Conservation (phyloP, 2,888 invertebrate genomes). For the Adineta ricciae region DNA sequence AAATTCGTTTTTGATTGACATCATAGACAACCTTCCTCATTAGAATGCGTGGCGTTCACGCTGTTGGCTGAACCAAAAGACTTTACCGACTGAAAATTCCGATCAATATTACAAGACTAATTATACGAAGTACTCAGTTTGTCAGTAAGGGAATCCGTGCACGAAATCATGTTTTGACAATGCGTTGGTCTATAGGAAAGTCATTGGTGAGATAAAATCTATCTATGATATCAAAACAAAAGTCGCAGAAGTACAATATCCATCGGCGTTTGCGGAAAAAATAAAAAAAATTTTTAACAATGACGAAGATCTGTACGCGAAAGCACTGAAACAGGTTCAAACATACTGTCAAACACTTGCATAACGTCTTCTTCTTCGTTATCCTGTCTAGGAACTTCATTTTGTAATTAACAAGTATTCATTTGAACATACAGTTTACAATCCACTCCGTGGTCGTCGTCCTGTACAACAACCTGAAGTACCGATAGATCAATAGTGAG, state of each 20-base stretch:
- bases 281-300: neutral
- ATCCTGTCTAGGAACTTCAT: neutral
- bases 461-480: neutral
- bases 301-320: neutral
- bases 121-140: neutral
- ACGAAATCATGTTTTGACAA: neutral
- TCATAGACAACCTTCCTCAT: neutral
- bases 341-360: neutral
- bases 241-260: neutral
- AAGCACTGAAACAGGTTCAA: neutral
- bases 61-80: neutral
- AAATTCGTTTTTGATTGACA: neutral
- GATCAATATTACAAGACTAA: neutral
- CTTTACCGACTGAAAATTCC: neutral
- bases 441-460: slow-evolving; percentile 1
- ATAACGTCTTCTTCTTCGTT: too few relatives aligned
- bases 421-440: slow-evolving; percentile 18
- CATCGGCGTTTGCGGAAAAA: neutral
- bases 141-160: neutral
- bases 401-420: neutral
- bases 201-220: neutral
- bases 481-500: neutral
- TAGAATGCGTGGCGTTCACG: neutral
- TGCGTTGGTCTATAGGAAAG: neutral
- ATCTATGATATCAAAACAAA: neutral